Conservation (phyloP, 2,888 invertebrate species). For the Leucozona laternaria region DNA sequence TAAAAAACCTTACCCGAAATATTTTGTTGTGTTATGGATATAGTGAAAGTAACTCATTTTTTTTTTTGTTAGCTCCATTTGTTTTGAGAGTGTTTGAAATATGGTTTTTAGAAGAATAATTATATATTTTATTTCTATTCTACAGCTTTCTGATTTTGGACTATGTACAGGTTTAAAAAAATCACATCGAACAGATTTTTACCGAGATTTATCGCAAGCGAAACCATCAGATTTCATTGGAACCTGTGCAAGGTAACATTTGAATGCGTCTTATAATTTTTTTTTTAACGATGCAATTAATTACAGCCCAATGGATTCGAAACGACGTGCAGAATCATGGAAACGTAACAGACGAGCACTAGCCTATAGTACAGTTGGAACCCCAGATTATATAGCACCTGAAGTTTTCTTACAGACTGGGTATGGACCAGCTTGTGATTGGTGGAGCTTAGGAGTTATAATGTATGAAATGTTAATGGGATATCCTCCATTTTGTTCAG, state of each 20-base stretch:
- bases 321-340: conserved; percentile 99
- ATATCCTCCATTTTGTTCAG: conserved; percentile 99
- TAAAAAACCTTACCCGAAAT: too few species aligned
- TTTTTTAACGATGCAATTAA: neutral
- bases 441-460: conserved; percentile 99
- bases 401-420: conserved; percentile 99
- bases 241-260: conserved; percentile 82
- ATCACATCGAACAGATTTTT: conserved; percentile 99
- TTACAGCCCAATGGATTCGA: conserved; percentile 95
- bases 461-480: conserved; percentile 99
- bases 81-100: too few species aligned
- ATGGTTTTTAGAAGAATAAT: neutral
- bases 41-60: too few species aligned
- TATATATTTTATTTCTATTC: neutral
- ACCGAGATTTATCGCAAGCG: conserved; percentile 97
- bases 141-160: conserved; percentile 95
- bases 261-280: neutral
- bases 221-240: conserved; percentile 96
- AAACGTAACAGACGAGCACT: conserved; percentile 98
- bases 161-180: conserved; percentile 99
- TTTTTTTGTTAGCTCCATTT: too few species aligned
- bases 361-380: conserved; percentile 97
- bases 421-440: conserved; percentile 98
- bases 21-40: too few species aligned
- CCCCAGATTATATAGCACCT: conserved; percentile 99